Percentiles rank a stretch among this genome's conserved stretches.
phyloP scores from a whole-genome alignment of 2,888 invertebrate genomes.

The Dryobotodes eremita region DNA sequence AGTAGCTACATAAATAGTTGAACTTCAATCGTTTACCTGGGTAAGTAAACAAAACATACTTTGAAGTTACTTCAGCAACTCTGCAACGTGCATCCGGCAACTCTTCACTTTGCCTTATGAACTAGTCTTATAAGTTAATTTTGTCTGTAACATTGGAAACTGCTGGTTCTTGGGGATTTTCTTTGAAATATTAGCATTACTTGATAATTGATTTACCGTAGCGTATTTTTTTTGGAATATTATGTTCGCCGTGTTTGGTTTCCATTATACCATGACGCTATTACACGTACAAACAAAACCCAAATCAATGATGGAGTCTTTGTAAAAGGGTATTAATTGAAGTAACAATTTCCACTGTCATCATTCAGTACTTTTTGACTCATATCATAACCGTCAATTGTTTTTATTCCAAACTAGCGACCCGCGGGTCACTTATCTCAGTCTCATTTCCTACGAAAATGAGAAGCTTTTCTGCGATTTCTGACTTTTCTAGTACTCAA shows the following conservation, averaged over 20 bases:
- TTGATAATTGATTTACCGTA: background rate
- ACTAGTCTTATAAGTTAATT: conserved; percentile 19
- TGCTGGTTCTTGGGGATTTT: background rate
- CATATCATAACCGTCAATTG: background rate
- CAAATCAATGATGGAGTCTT: background rate
- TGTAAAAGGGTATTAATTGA: background rate
- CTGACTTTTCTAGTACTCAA: too few relatives aligned
- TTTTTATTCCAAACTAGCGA: background rate
- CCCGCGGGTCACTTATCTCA: too few relatives aligned
- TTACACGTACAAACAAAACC: too few relatives aligned
- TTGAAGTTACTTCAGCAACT: background rate
- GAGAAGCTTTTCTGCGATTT: too few relatives aligned
- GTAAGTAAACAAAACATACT: conserved; percentile 12
- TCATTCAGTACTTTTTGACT: background rate
- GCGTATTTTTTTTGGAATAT: background rate
- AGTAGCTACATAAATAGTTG: background rate
- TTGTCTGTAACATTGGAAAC: background rate
- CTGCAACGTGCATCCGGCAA: background rate
- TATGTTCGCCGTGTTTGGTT: background rate
- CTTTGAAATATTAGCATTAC: background rate
- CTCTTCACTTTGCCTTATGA: conserved; percentile 3
- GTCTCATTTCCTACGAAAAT: too few relatives aligned
- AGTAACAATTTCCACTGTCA: background rate
- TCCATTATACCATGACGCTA: background rate
- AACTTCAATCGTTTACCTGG: conserved; percentile 24